Evolutionary conservation across 1,140 invertebrate genomes (phyloP).

Genomic region (Aphis craccivora): DNA sequence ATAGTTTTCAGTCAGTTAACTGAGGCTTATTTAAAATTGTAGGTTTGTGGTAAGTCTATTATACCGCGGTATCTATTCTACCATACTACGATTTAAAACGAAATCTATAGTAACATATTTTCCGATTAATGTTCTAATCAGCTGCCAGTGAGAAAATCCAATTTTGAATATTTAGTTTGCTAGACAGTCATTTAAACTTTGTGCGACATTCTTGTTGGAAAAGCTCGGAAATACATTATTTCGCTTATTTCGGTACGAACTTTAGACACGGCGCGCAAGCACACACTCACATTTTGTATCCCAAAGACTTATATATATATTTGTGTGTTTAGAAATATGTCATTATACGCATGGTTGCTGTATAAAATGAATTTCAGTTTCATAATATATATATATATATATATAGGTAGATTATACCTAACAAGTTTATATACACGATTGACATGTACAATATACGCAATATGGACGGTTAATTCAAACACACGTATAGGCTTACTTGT

Average conservation of each 20-base stretch:
- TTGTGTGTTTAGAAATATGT: neutral
- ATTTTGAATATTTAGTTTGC: neutral
- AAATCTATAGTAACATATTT: neutral
- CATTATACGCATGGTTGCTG: constrained; percentile 4
- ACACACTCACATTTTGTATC: neutral
- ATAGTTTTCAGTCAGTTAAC: neutral
- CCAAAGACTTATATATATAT: neutral
- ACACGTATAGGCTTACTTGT: neutral
- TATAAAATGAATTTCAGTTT: neutral
- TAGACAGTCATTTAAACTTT: constrained; percentile 3
- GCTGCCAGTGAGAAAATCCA: neutral
- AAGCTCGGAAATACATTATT: neutral
- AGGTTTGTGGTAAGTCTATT: no score
- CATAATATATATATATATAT: no score
- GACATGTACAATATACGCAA: neutral
- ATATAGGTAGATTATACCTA: neutral
- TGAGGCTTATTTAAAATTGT: neutral
- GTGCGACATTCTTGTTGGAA: neutral
- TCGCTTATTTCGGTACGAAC: neutral
- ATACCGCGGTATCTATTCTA: neutral
- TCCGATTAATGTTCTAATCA: neutral
- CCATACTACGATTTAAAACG: neutral
- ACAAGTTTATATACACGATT: no score
- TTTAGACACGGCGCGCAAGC: neutral
- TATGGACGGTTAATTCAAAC: neutral